These are phyloP conservation scores for Eptesicus fuscus DNA, from an alignment of 2,113 vertebrate species.

Conservation along the genomic window DNA sequence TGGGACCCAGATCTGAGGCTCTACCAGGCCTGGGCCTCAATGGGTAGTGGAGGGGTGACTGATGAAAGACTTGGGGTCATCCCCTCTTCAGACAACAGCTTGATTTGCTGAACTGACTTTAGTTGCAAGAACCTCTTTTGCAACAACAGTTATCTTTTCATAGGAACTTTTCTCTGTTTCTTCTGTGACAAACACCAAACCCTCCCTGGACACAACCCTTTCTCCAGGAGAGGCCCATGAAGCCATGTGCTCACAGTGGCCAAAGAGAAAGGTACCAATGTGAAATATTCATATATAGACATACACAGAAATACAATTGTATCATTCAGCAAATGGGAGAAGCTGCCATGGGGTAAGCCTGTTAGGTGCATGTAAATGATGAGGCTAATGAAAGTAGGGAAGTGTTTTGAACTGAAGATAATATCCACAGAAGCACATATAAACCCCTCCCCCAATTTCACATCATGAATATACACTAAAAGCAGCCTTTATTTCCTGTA, in stretches of 20 bases:
- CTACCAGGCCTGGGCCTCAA: accelerated
- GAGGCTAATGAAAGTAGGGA: accelerated
- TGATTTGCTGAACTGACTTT: background rate
- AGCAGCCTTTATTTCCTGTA: too few relatives aligned
- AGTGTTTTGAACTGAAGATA: background rate
- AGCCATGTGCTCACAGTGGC: background rate
- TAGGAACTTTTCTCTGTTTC: background rate
- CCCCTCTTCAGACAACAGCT: background rate
- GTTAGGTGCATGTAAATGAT: accelerated
- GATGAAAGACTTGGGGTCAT: accelerated
- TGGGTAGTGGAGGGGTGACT: accelerated
- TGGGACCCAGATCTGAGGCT: accelerated
- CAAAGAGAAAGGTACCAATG: background rate
- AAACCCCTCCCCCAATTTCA: accelerated
- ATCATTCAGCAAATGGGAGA: too few relatives aligned
- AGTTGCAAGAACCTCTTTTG: too few relatives aligned
- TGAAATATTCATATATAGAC: background rate
- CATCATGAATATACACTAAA: accelerated
- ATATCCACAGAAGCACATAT: accelerated
- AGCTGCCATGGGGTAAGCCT: background rate
- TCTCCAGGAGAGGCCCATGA: accelerated
- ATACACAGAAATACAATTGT: accelerated
- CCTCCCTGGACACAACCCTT: accelerated
- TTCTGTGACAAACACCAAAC: background rate
- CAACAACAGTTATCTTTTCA: accelerated